phyloP scores from a whole-genome alignment of 1,140 invertebrate species.

The Tachypleus tridentatus region DNA sequence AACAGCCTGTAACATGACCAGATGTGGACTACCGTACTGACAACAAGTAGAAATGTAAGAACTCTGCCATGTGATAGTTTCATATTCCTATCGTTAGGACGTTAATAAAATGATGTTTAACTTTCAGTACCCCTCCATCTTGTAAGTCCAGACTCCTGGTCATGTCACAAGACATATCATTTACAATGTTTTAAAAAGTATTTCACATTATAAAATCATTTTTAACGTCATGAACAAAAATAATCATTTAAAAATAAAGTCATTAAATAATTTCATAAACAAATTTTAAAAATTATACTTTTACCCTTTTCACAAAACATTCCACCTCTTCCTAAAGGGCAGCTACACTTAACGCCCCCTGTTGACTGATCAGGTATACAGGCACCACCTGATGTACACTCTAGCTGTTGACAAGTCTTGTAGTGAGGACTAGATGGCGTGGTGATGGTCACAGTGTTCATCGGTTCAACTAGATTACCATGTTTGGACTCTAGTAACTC shows the following conservation, averaged over 20 bases:
- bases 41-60: too few species aligned
- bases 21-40: too few species aligned
- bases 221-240: neutral
- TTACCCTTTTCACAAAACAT: conserved; percentile 20
- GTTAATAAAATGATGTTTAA: too few species aligned
- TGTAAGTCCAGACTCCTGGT: too few species aligned
- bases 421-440: conserved; percentile 12
- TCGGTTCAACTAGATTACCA: conserved; percentile 1
- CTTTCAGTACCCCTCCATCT: too few species aligned
- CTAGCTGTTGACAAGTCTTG: conserved; percentile 17
- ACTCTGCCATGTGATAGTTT: too few species aligned
- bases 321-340: conserved; percentile 20
- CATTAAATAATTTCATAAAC: neutral
- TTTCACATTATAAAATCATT: neutral
- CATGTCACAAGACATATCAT: neutral
- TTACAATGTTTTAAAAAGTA: neutral
- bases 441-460: conserved; percentile 12
- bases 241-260: neutral
- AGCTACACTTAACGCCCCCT: neutral
- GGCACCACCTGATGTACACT: conserved; percentile 23
- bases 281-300: neutral
- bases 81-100: too few species aligned
- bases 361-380: conserved; percentile 10
- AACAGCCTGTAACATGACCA: too few species aligned
- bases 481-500: too few species aligned